These are phyloP conservation scores for Microcebus murinus DNA, from an alignment of 2,113 vertebrate genomes.

Conservation along the genomic window DNA sequence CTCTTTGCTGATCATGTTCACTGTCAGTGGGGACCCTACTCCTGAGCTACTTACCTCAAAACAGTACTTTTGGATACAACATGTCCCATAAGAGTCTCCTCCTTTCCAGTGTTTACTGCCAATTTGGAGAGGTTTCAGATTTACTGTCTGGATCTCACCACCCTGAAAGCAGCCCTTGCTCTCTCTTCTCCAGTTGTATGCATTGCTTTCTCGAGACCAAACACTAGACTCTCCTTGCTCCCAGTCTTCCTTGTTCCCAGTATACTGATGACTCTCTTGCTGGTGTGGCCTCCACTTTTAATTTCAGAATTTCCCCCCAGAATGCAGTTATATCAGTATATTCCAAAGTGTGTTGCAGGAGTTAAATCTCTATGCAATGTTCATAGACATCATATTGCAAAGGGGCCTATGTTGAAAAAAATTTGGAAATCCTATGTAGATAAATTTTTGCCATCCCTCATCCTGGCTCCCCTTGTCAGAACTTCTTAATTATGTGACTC, in stretches of 20 bases:
- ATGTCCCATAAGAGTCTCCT: background rate
- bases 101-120: background rate
- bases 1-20: background rate
- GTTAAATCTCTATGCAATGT: background rate
- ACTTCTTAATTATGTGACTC: background rate
- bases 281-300: background rate
- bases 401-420: background rate
- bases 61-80: background rate
- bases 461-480: background rate
- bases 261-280: background rate
- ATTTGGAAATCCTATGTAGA: slow-evolving; percentile 11
- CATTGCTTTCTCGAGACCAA: background rate
- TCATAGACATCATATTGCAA: background rate
- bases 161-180: background rate
- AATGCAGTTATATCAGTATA: background rate
- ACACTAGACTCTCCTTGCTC: background rate
- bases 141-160: background rate
- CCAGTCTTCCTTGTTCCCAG: background rate
- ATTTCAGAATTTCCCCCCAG: slow-evolving; percentile 40
- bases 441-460: background rate
- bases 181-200: background rate
- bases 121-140: background rate
- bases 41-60: background rate
- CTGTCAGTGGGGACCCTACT: background rate
- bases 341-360: background rate